phyloP scores from a whole-genome alignment of 2,113 vertebrate genomes.

The Paraplagusia blochii region DNA sequence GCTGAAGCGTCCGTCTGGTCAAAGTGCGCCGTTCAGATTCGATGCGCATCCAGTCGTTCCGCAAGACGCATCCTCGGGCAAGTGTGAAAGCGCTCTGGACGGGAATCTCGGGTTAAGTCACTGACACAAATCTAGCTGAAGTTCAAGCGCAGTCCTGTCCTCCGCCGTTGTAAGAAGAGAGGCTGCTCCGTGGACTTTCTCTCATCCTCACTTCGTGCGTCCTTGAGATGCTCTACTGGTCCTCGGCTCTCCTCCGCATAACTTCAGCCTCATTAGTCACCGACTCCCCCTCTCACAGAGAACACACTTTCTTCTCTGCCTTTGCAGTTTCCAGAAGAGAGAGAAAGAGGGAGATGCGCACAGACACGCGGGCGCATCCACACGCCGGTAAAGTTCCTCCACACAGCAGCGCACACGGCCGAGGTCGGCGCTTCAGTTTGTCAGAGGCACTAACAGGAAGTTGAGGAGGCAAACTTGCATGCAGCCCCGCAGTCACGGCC shows the following conservation, averaged over 20 bases:
- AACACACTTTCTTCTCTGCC: constrained; percentile 47
- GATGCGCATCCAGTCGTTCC: constrained; percentile 14
- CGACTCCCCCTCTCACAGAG: constrained; percentile 2
- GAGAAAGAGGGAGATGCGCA: neutral
- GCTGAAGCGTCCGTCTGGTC: constrained; percentile 3
- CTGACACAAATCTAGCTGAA: constrained; percentile 34
- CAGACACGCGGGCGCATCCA: neutral
- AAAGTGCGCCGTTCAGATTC: constrained; percentile 3
- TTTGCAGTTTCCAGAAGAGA: neutral
- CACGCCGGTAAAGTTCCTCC: constrained; percentile 46
- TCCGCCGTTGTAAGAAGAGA: constrained; percentile 47
- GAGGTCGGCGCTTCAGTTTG: constrained; percentile 46
- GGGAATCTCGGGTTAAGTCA: constrained; percentile 21
- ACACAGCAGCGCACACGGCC: constrained; percentile 36
- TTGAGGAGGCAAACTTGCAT: constrained; percentile 28
- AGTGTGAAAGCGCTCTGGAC: constrained; percentile 7
- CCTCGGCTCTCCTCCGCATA: constrained; percentile 18
- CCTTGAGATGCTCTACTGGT: constrained; percentile 9
- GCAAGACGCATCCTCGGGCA: neutral
- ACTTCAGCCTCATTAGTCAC: constrained; percentile 29
- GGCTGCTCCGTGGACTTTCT: constrained; percentile 29
- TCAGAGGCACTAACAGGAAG: constrained; percentile 35
- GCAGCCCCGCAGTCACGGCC: constrained; percentile 47
- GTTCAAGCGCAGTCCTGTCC: constrained; percentile 27
- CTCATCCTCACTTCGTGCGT: constrained; percentile 17